Base-by-base conservation (phyloP, 37 sponge, comb jelly and placozoan genomes). In the Chondrosia reniformis region DNA sequence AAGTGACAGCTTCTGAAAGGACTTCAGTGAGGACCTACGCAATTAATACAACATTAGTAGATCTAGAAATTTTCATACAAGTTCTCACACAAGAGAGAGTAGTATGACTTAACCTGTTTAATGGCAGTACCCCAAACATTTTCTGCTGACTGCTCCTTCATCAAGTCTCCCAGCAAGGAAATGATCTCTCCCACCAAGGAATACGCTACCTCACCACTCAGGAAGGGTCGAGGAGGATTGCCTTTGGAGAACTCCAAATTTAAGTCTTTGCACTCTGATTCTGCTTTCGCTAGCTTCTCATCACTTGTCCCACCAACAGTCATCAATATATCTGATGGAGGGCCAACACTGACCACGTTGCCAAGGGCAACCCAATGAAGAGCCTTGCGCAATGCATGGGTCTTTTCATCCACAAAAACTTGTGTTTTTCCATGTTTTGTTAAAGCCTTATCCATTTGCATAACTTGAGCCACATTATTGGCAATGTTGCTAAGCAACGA, bases 101-200 rank as follows among this genome's bases (percentile, higher is more conserved):
- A 21, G 32, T 41, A 45, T 34, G 74, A 32, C 21, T 42, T 78
- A 32, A 93, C 94, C 82, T 87, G 73, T 44, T 84, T 84, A 59
- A 97, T 94, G 52, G 98, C 98, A 0, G 54, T 82, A 19, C 69
- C 67, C 98, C 98, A 97, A 39, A 91, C 89, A 30, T 86, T 84
- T 13, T 87, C 92, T 24, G 92, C 84, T 56, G 81, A 61, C 3
- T 84, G 63, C 36, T 78, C 84, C 15, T 85, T 91, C 63, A 91
- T 72, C 19, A 97, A 88, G 39, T 84, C 87, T 59, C 86, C 84
- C 24, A 97, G 79, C 19, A 97, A 69, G 0, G 89, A 84, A 15
- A 97, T 97, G 33, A 97, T 86, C 80, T 97, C 95, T 31, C 89
- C 82, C 0, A 94, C 98, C 52, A 97, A 64, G 4, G 98, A 97